These are phyloP conservation scores for Pontoporia blainvillei DNA, from an alignment of 2,113 vertebrate species.

Conservation along the genomic window DNA sequence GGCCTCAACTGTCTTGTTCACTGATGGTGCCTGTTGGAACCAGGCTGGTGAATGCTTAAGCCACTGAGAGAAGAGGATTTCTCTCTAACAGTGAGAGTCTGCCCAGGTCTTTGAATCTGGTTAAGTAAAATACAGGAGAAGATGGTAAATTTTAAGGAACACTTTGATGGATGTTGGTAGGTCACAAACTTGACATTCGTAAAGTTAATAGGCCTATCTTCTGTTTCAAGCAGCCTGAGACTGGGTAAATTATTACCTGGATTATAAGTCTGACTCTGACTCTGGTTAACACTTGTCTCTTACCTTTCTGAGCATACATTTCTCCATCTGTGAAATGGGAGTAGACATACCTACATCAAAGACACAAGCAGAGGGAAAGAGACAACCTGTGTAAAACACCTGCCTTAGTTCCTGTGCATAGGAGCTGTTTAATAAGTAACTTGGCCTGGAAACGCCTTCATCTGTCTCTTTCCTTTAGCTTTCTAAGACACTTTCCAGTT, in stretches of 20 bases:
- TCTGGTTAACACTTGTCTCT: neutral
- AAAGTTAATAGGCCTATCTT: neutral
- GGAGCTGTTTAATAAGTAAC: neutral
- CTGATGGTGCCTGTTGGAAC: neutral
- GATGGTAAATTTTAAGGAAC: neutral
- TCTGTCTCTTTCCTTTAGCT: neutral
- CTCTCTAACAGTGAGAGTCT: neutral
- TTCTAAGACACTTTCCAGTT: neutral
- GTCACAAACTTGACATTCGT: neutral
- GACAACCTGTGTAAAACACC: neutral
- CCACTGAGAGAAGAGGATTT: neutral
- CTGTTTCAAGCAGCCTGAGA: neutral
- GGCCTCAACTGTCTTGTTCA: neutral
- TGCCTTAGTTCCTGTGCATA: neutral
- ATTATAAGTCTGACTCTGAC: neutral
- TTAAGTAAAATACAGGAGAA: neutral
- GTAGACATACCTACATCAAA: neutral
- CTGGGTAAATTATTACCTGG: neutral
- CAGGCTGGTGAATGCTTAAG: neutral
- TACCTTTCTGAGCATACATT: neutral
- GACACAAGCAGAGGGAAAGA: neutral
- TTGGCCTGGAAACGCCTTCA: neutral
- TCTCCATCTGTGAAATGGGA: neutral
- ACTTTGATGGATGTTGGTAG: neutral
- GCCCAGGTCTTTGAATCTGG: neutral